Conservation (phyloP, 2,888 invertebrate genomes). For the Venustoraphidia nigricollis region DNA sequence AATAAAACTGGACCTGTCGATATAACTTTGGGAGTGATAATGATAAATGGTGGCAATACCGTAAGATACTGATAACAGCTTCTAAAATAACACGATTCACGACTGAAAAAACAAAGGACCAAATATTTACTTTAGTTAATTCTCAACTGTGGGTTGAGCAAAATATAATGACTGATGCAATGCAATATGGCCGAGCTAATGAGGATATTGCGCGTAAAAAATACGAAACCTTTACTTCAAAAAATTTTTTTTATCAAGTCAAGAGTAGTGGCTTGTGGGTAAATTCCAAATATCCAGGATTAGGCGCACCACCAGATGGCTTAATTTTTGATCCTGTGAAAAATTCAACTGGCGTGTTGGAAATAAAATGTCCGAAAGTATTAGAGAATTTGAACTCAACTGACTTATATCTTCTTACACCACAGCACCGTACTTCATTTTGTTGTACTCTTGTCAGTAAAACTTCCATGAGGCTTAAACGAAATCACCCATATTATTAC, state of each 20-base stretch:
- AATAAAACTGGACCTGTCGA: conserved; percentile 6
- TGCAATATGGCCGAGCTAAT: conserved; percentile 9
- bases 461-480: conserved; percentile 9
- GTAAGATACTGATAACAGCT: conserved; percentile 12
- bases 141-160: background rate
- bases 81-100: conserved; percentile 10
- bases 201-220: conserved; percentile 6
- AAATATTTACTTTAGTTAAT: conserved; percentile 8
- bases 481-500: conserved; percentile 12
- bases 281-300: conserved; percentile 8
- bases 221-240: conserved; percentile 4
- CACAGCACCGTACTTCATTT: conserved; percentile 10
- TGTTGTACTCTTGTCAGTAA: conserved; percentile 6
- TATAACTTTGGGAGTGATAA: conserved; percentile 6
- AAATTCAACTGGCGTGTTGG: conserved; percentile 7
- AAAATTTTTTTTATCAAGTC: conserved; percentile 7
- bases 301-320: conserved; percentile 12
- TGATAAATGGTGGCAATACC: conserved; percentile 10
- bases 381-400: conserved; percentile 10
- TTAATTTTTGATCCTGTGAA: conserved; percentile 7
- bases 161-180: background rate
- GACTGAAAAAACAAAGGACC: conserved; percentile 8
- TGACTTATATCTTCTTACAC: conserved; percentile 9
- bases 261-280: conserved; percentile 9
- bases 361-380: conserved; percentile 12